Evolutionary conservation across 2,888 invertebrate species (phyloP), one percentile per base, ranked within the genome.

Genomic region (Keiferia lycopersicella): DNA sequence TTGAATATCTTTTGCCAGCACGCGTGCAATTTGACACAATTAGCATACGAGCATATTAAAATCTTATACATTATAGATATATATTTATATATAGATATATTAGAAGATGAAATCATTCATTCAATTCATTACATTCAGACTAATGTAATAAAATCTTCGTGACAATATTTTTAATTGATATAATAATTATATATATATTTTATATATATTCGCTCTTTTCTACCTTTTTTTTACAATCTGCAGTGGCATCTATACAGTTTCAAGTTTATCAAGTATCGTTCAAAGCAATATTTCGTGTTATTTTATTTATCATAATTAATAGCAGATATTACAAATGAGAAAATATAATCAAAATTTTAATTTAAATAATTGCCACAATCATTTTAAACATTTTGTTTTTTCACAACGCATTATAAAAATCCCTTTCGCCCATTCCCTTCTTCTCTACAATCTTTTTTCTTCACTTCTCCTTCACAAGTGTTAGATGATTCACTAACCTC

Each of bases 381-480:
- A 74, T 73, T 75, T 77, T 73, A 76, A 80, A 77, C 77, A 76
- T 78, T 70, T 75, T 79, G 80, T 76, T 76, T 77, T 78, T 85
- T 91, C 89, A 90, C 91, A 90, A 90, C 90, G 83, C 89, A 75
- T 87, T 87, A 85, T 87, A 88, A 86, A 86, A 87, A 84, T 81
- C 74, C 84, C 82, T 83, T 85, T 84, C 82, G 84, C 84, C 82
- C 78, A 68, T 81, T 77, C 72, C 73, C 69, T 73, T 72, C 73
- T 66, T 75, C 71, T 72, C 18, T 57, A 41, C 67, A 76, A 75
- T 76, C 77, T 79, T 78, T 67, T 67, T 78, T 74, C 14, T 8
- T 38, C n/a, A n/a, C 30, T 60, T 45, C 10, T 45, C 60, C 20
- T 39, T 62, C 34, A 48, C 20, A 58, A 58, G 20, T 57, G 78